Evolutionary conservation across 2,888 invertebrate genomes (phyloP).

Genomic region (Sabatieria punctata): DNA sequence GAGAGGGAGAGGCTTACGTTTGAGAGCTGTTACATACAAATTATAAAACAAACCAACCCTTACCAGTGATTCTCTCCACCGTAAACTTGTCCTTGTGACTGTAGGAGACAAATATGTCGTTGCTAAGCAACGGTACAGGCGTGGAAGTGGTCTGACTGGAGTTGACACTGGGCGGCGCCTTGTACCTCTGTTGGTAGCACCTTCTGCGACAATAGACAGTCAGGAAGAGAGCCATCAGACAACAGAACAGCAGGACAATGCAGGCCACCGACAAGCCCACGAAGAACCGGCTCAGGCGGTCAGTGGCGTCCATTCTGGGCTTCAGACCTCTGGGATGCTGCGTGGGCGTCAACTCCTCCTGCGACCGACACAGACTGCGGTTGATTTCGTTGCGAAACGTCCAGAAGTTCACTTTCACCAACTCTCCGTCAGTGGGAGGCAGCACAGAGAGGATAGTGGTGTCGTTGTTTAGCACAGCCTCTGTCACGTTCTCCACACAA

Average conservation of each 20-base stretch:
- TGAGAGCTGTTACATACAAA: too few species aligned
- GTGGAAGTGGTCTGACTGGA: too few species aligned
- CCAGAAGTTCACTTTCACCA: conserved; percentile 12
- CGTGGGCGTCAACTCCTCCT: too few species aligned
- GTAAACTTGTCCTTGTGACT: conserved; percentile 65
- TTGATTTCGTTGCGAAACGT: conserved; percentile 10
- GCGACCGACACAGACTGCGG: conserved; percentile 8
- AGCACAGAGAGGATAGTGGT: conserved; percentile 20
- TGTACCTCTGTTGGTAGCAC: conserved; percentile 5
- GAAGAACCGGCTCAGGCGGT: not conserved
- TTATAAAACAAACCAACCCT: too few species aligned
- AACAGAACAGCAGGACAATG: not conserved
- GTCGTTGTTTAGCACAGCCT: conserved; percentile 23
- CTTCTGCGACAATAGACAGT: not conserved
- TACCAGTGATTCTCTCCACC: too few species aligned
- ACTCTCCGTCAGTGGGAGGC: conserved; percentile 4
- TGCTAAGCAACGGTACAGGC: conserved; percentile 32
- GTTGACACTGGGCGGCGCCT: conserved; percentile 21
- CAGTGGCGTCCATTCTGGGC: not conserved
- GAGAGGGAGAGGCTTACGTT: too few species aligned
- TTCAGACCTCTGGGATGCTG: too few species aligned
- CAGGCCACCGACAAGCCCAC: not conserved
- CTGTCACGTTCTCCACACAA: conserved; percentile 28
- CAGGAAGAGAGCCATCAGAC: not conserved
- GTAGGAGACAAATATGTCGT: conserved; percentile 77